Evolutionary conservation across 2,113 vertebrate genomes (phyloP).

Genomic region (Narcine bancroftii): DNA sequence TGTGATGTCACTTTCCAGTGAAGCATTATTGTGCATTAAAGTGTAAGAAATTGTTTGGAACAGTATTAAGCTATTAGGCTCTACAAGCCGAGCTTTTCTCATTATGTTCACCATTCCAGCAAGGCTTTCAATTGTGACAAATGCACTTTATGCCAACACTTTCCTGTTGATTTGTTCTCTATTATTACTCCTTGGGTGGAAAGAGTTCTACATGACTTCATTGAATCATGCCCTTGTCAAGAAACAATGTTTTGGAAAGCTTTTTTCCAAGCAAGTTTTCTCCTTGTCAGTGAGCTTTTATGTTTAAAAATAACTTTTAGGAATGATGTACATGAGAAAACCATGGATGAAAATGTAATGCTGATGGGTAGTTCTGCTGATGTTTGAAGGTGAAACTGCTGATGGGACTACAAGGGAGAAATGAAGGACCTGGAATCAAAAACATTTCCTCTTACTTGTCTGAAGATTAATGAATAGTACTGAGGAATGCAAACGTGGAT

Average conservation of each 20-base stretch:
- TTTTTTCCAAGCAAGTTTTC: background rate
- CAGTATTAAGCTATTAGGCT: background rate
- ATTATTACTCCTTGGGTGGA: background rate
- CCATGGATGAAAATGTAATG: background rate
- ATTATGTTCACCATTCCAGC: background rate
- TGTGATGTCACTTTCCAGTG: background rate
- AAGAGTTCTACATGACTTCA: background rate
- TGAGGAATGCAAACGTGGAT: too few relatives aligned
- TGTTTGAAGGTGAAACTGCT: background rate
- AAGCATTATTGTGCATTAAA: background rate
- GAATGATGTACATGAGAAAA: background rate
- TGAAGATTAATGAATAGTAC: background rate
- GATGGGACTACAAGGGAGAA: background rate
- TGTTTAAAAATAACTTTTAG: background rate
- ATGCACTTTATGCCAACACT: background rate
- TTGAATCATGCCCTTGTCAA: background rate
- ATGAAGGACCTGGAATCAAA: background rate
- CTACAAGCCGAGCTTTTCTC: background rate
- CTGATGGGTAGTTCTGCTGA: background rate
- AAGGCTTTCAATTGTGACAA: constrained; percentile 2
- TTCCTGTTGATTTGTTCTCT: background rate
- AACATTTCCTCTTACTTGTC: background rate
- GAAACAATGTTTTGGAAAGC: background rate
- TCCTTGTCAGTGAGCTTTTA: background rate
- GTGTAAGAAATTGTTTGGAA: background rate